Percentiles rank a stretch among this genome's conserved stretches.
phyloP scores from a whole-genome alignment of 2,113 vertebrate species.

The Salvelinus sp. region DNA sequence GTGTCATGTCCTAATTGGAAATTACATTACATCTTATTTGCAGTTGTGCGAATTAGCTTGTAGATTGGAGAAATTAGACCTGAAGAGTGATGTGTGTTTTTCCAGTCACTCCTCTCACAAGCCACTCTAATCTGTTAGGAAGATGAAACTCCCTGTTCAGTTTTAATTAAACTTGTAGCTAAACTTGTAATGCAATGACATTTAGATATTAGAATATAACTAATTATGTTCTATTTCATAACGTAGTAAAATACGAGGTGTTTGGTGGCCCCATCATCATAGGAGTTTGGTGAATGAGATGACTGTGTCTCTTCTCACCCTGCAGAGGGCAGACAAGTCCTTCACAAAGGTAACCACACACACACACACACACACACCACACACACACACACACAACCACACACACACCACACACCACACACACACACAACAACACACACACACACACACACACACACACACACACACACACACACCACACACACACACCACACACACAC shows the following conservation, averaged over 20 bases:
- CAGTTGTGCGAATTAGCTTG: not conserved
- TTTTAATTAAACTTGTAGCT: too few relatives aligned
- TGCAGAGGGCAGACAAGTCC: constrained; percentile 68
- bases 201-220: not conserved
- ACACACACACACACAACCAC: too few relatives aligned
- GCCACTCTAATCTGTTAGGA: not conserved
- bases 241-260: not conserved
- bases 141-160: not conserved
- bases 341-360: too few relatives aligned
- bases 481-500: too few relatives aligned
- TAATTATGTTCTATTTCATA: not conserved
- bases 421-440: too few relatives aligned
- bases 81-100: not conserved
- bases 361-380: too few relatives aligned
- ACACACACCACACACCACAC: too few relatives aligned
- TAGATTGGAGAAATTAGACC: not conserved
- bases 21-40: constrained; percentile 9
- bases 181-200: not conserved
- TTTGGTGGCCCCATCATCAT: not conserved
- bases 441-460: too few relatives aligned
- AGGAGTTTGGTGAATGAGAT: not conserved
- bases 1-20: constrained; percentile 15
- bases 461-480: too few relatives aligned
- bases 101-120: not conserved
- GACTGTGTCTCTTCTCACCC: constrained; percentile 11